A percentile compares a stretch with the other conserved stretches of the same genome.
phyloP scores from a whole-genome alignment of 2,797 vertebrate genomes.

The Centropyge bicolor region DNA sequence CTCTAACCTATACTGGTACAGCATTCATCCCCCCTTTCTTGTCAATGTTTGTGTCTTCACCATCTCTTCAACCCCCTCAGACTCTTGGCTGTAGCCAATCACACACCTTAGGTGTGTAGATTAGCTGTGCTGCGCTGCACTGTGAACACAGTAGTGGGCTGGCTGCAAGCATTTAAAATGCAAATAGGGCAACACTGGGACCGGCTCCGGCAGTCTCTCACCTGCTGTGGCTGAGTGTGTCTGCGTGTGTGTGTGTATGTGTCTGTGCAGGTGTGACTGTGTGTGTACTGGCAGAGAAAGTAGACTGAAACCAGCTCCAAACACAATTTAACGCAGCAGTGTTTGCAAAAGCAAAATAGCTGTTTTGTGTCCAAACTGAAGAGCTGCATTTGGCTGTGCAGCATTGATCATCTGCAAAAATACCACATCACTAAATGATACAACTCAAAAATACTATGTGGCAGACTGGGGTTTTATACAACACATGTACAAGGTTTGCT shows the following conservation, averaged over 20 bases:
- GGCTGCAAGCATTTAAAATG: conserved; percentile 90
- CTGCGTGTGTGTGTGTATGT: conserved; percentile 37
- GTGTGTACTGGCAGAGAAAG: conserved; percentile 40
- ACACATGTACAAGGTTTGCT: not conserved
- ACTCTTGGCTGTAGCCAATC: conserved; percentile 69
- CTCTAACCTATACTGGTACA: not conserved
- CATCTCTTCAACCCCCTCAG: conserved; percentile 67
- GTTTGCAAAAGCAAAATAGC: conserved; percentile 6
- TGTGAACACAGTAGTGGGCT: conserved; percentile 83
- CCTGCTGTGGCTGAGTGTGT: conserved; percentile 81
- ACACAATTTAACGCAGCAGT: conserved; percentile 10
- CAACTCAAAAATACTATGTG: not conserved
- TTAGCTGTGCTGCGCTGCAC: conserved; percentile 80
- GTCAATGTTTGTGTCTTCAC: conserved; percentile 55
- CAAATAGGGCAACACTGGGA: conserved; percentile 85
- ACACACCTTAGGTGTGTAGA: conserved; percentile 85
- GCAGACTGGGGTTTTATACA: not conserved
- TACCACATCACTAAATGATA: not conserved
- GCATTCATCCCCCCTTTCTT: conserved; percentile 35
- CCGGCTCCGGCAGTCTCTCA: conserved; percentile 90
- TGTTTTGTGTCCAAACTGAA: not conserved
- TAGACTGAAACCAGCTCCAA: conserved; percentile 17
- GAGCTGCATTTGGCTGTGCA: not conserved
- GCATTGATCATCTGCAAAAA: not conserved
- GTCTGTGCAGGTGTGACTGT: conserved; percentile 47